These are phyloP conservation scores for Cosmorhoe ocellata DNA, from an alignment of 2,888 invertebrate species.

Conservation along the genomic window DNA sequence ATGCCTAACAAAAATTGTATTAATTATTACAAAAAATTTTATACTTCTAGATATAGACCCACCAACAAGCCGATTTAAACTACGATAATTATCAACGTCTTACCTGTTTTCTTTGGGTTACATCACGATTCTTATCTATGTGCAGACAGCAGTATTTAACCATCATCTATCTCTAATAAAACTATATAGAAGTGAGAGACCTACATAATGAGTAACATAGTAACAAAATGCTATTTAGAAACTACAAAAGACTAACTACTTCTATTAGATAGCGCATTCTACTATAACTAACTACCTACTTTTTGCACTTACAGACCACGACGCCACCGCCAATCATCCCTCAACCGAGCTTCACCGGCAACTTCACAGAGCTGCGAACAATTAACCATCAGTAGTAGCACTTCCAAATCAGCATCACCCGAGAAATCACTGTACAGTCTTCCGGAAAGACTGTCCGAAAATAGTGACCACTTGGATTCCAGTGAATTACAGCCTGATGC, in stretches of 20 bases:
- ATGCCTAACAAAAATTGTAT: too few species aligned
- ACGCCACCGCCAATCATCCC: slow-evolving; percentile 72
- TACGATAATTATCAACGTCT: too few species aligned
- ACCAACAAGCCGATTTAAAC: too few species aligned
- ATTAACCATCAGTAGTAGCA: slow-evolving; percentile 67
- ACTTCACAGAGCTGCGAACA: slow-evolving; percentile 74
- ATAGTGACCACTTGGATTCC: slow-evolving; percentile 64
- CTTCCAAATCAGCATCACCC: slow-evolving; percentile 69
- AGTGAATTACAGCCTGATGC: slow-evolving; percentile 59
- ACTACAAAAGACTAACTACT: not conserved
- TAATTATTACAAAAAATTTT: too few species aligned
- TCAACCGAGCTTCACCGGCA: slow-evolving; percentile 63
- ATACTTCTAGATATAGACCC: too few species aligned
- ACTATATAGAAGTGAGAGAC: too few species aligned
- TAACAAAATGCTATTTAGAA: not conserved
- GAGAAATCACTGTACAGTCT: slow-evolving; percentile 71
- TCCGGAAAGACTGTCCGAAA: slow-evolving; percentile 70
- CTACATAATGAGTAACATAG: too few species aligned
- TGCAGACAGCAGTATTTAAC: too few species aligned
- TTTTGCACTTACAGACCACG: slow-evolving; percentile 63
- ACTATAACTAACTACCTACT: slow-evolving; percentile 1
- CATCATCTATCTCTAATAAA: too few species aligned
- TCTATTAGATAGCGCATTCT: not conserved
- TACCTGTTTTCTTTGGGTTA: too few species aligned
- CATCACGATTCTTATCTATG: too few species aligned